Percentiles rank a stretch among this genome's conserved stretches.
Conservation (phyloP, 2,888 invertebrate genomes). For the Leptinotarsa peninsularis region DNA sequence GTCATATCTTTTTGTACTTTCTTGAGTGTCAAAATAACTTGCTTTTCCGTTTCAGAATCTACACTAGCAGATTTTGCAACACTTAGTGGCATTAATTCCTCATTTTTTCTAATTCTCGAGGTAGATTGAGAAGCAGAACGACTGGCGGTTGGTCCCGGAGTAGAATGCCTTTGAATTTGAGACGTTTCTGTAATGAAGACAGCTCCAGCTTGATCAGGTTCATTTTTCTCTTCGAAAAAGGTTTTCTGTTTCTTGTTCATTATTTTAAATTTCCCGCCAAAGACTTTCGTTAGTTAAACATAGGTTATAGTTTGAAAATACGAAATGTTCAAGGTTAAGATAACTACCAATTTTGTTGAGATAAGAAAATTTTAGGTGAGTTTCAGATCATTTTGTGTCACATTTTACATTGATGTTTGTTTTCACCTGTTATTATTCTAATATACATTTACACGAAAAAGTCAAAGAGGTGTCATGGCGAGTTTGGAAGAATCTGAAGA, state of each 20-base stretch:
- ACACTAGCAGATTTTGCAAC: background rate
- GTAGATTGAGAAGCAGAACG: background rate
- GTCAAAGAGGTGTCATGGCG: conserved; percentile 50
- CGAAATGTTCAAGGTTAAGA: conserved; percentile 44
- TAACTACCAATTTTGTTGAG: conserved; percentile 43
- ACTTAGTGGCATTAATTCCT: background rate
- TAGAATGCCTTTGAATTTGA: conserved; percentile 28
- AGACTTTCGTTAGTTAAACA: background rate
- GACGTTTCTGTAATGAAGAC: conserved; percentile 26
- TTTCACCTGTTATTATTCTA: conserved; percentile 31
- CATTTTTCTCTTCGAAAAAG: conserved; percentile 32
- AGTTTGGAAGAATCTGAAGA: conserved; percentile 55
- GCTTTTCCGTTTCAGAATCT: conserved; percentile 31
- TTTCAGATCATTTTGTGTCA: conserved; percentile 30
- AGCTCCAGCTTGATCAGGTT: conserved; percentile 9
- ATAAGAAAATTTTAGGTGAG: conserved; percentile 45
- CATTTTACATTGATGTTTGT: conserved; percentile 27
- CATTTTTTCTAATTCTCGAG: conserved; percentile 17
- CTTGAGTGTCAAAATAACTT: conserved; percentile 31
- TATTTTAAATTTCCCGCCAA: conserved; percentile 26
- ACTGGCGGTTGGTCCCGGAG: conserved; percentile 28
- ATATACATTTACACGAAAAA: conserved; percentile 26
- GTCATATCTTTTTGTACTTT: conserved; percentile 52
- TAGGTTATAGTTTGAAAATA: conserved; percentile 15
- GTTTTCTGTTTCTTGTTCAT: conserved; percentile 26